Base-by-base conservation (phyloP, 2,888 invertebrate genomes). In the Syrista parreyssii region DNA sequence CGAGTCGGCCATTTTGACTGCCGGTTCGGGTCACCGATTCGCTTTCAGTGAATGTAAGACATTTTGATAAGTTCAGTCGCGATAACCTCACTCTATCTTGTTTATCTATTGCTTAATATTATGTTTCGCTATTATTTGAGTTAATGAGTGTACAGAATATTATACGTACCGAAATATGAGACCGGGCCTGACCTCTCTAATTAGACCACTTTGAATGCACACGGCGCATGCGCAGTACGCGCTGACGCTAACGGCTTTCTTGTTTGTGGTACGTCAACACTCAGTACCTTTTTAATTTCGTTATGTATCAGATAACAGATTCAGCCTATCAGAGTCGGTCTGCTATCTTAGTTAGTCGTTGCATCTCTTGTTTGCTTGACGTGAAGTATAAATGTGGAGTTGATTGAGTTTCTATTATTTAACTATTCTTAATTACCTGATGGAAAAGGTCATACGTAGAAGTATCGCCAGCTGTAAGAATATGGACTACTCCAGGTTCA, bases 401-500 rank as follows among this genome's bases (percentile, higher is more conserved):
- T 23, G 0, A 40, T 9, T 1, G 9, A 9, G 55, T 55, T 6
- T 55, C 23, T 9, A 2, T 31, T 71, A 3, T n/a, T n/a, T n/a
- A n/a, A n/a, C n/a, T n/a, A n/a, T n/a, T n/a, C n/a, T 9, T 30
- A 12, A 3, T 35, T 30, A 35, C 1, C 12, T 30, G 30, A 71
- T 74, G 40, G 55, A 34, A 30, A 33, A 9, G 68, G 31, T 15
- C 35, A 77, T 6, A 33, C 40, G 68, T 12, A 73, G 11, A 2
- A 40, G 31, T 15, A 89, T 88, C 84, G 55, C 23, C 55, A 55
- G 55, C 55, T 55, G 23, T 55, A 55, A 55, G 9, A 55, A 23
- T 55, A 89, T 91, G 78, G 92, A 93, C 86, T 93, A 93, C 82
- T 87, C 87, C 32, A 89, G 91, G 84, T 93, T 93, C 82, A 88